Evolutionary conservation across 2,888 invertebrate species (phyloP).

Genomic region (Timema cristinae): DNA sequence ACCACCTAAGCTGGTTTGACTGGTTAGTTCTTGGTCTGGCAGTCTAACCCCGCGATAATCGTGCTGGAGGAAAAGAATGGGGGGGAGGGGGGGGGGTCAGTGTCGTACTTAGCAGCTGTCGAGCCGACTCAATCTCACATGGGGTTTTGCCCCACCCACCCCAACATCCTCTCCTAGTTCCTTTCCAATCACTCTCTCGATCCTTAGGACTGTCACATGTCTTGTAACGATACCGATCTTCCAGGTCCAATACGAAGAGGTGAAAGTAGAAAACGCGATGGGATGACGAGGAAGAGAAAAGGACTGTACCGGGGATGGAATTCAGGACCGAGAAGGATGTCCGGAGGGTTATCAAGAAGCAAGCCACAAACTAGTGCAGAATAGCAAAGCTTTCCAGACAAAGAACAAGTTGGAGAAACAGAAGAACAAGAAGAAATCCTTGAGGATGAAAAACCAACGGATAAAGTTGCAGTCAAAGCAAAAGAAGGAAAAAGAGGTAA

Average conservation of each 20-base stretch:
- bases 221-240: neutral
- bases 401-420: conserved; percentile 67
- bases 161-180: no score
- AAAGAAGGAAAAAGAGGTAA: conserved; percentile 18
- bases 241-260: conserved; percentile 35
- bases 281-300: conserved; percentile 39
- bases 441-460: conserved; percentile 42
- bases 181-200: no score
- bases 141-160: no score
- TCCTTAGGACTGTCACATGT: no score
- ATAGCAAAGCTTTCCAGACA: conserved; percentile 71
- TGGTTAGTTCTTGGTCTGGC: no score
- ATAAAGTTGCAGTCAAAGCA: conserved; percentile 22
- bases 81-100: no score
- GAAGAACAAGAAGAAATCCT: conserved; percentile 65
- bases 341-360: conserved; percentile 63
- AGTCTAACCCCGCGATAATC: no score
- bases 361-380: conserved; percentile 67
- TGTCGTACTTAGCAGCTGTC: no score
- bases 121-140: no score
- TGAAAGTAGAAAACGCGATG: conserved; percentile 38
- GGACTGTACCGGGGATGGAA: conserved; percentile 52
- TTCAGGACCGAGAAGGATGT: conserved; percentile 61
- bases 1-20: no score
- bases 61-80: no score